These are phyloP conservation scores for Lepidothrix coronata DNA, from an alignment of 2,113 vertebrate species.

Conservation along the genomic window DNA sequence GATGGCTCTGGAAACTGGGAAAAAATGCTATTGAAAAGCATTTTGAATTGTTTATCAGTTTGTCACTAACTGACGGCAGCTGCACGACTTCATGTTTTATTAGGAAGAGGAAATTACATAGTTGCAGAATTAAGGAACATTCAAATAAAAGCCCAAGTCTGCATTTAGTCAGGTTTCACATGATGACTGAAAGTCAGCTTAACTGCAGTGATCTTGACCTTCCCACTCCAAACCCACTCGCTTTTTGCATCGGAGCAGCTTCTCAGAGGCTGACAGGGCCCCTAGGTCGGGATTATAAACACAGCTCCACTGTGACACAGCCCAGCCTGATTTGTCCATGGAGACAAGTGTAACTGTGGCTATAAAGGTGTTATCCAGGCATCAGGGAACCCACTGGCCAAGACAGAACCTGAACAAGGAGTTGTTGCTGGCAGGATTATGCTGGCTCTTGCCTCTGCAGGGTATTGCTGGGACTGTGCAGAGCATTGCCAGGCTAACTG, in stretches of 20 bases:
- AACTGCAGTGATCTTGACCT: not conserved
- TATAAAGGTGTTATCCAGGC: not conserved
- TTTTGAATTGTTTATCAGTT: constrained; percentile 1
- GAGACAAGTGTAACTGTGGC: not conserved
- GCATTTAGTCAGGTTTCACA: not conserved
- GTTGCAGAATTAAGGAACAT: not conserved
- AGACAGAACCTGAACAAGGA: not conserved
- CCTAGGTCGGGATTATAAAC: no score
- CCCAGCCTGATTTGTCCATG: not conserved
- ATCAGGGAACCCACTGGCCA: not conserved
- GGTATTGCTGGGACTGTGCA: not conserved
- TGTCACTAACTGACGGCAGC: not conserved
- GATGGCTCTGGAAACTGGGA: not conserved
- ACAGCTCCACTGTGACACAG: not conserved
- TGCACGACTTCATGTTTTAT: not conserved
- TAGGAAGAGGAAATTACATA: not conserved
- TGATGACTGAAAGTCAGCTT: not conserved
- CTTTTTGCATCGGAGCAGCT: not conserved
- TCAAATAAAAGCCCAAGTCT: not conserved
- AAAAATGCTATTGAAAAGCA: not conserved
- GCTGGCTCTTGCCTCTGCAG: not conserved
- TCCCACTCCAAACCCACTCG: not conserved
- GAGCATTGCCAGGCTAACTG: not conserved
- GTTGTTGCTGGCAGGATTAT: not conserved
- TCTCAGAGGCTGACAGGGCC: not conserved